Conservation (phyloP, 2,113 vertebrate species). For the Carassius carassius region DNA sequence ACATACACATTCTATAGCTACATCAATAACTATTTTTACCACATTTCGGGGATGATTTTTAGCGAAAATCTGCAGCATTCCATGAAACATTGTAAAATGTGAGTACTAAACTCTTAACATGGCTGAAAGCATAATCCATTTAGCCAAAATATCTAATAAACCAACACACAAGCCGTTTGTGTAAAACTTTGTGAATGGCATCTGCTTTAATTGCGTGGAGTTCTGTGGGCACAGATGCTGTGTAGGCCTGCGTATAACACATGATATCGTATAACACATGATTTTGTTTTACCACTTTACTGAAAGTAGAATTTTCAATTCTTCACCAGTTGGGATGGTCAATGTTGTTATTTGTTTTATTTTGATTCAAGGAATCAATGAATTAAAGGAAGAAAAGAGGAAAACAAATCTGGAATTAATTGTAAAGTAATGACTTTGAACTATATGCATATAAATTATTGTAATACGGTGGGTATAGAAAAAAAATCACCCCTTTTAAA, state of each 20-base stretch:
- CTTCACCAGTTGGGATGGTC: not conserved
- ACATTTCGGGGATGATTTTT: not conserved
- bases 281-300: not conserved
- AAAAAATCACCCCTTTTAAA: too few species aligned
- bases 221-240: not conserved
- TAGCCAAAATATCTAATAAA: not conserved
- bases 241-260: constrained; percentile 13
- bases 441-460: too few species aligned
- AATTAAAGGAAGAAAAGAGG: too few species aligned
- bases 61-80: not conserved
- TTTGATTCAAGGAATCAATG: not conserved
- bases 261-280: too few species aligned
- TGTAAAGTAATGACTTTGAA: too few species aligned
- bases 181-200: constrained; percentile 16
- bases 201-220: constrained; percentile 4
- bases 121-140: not conserved
- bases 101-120: not conserved
- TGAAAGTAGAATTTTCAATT: not conserved
- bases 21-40: not conserved
- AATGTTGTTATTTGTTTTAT: too few species aligned
- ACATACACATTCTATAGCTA: constrained; percentile 1
- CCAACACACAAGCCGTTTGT: not conserved
- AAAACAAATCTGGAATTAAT: too few species aligned
- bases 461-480: too few species aligned
- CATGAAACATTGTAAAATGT: not conserved